Evolutionary conservation across 53 echinoderm and acorn worm species (phyloP).

Genomic region (Luidia sarsii): DNA sequence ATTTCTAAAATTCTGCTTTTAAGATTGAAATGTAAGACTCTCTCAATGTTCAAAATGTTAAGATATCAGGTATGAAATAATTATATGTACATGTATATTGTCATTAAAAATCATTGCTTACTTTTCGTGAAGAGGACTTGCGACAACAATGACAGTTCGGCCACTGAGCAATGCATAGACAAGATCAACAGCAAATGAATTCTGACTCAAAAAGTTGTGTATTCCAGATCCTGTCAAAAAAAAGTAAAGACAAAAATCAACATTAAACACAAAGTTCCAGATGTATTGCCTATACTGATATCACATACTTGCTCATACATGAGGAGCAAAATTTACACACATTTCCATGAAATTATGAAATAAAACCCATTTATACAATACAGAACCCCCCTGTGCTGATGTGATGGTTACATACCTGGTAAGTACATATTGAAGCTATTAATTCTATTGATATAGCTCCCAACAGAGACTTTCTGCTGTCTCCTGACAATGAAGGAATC

Average conservation of each 20-base stretch:
- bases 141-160: conserved; percentile 78
- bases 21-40: no score
- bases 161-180: conserved; percentile 93
- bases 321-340: no score
- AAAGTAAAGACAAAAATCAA: no score
- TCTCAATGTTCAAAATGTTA: no score
- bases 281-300: neutral
- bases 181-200: conserved; percentile 83
- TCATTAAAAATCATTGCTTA: no score
- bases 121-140: conserved; percentile 79
- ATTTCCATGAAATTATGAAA: no score
- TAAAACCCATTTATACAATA: no score
- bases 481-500: conserved; percentile 57
- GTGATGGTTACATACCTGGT: conserved; percentile 67
- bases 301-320: no score
- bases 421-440: conserved; percentile 72
- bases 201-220: conserved; percentile 67
- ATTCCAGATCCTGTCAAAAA: conserved; percentile 74
- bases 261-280: conserved; percentile 1
- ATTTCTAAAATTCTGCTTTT: no score
- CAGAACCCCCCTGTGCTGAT: no score
- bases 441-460: conserved; percentile 82
- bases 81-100: no score
- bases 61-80: no score
- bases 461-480: conserved; percentile 79